These are phyloP conservation scores for Arctopsyche grandis DNA, from an alignment of 1,140 invertebrate species.

Conservation along the genomic window DNA sequence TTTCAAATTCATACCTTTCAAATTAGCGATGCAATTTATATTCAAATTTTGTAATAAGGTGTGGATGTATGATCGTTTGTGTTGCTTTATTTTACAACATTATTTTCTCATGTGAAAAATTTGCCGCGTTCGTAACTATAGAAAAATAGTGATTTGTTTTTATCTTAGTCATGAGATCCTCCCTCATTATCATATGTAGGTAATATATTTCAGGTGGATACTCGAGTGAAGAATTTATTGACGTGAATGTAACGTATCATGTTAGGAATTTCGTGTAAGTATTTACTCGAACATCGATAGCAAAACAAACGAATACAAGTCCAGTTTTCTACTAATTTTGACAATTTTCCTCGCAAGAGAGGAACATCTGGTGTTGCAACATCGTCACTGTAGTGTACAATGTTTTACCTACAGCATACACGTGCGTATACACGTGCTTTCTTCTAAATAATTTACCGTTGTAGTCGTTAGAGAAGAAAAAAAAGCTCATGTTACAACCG, in stretches of 20 bases:
- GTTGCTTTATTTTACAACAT: background rate
- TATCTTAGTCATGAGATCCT: slow-evolving; percentile 1
- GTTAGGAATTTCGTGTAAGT: background rate
- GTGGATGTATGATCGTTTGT: background rate
- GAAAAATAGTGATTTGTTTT: too few species aligned
- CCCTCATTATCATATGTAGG: slow-evolving; percentile 19
- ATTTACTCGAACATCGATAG: background rate
- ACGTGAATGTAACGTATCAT: background rate
- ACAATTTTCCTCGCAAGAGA: background rate
- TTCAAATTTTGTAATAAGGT: slow-evolving; percentile 1
- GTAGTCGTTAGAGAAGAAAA: background rate
- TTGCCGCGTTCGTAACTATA: background rate
- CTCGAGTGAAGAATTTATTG: slow-evolving; percentile 12
- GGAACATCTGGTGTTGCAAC: slow-evolving; percentile 4
- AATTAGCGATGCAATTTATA: background rate
- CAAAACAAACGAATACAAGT: background rate
- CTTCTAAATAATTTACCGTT: background rate
- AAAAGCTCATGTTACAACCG: slow-evolving; percentile 6
- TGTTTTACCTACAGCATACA: background rate
- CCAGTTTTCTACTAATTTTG: background rate
- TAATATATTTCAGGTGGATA: slow-evolving; percentile 1
- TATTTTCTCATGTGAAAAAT: background rate
- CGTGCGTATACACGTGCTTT: background rate
- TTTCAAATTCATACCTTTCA: background rate
- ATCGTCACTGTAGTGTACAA: background rate